phyloP scores from a whole-genome alignment of 2,888 invertebrate species.

The Autographa gamma region DNA sequence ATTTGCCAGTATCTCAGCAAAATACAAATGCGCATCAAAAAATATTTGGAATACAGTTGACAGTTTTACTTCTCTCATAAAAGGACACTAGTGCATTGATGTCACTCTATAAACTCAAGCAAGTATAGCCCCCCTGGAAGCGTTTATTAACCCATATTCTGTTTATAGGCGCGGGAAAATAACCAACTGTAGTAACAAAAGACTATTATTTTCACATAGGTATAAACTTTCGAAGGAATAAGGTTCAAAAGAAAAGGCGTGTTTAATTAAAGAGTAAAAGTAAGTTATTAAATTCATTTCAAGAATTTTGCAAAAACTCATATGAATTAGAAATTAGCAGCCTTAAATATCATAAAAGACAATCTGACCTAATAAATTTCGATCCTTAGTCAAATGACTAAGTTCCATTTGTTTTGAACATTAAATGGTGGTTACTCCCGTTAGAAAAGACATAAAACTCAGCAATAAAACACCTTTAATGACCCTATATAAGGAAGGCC shows the following conservation, averaged over 20 bases:
- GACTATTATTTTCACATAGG: not conserved
- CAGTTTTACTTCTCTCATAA: no score
- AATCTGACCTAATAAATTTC: not conserved
- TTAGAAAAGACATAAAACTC: slow-evolving; percentile 30
- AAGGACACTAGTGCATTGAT: no score
- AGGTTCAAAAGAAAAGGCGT: not conserved
- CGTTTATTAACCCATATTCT: slow-evolving; percentile 36
- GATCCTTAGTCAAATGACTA: not conserved
- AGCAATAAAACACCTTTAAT: slow-evolving; percentile 19
- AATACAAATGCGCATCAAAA: no score
- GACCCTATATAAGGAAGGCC: slow-evolving; percentile 6
- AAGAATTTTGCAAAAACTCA: not conserved
- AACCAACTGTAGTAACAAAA: not conserved
- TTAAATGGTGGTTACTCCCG: slow-evolving; percentile 20
- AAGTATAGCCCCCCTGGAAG: slow-evolving; percentile 15
- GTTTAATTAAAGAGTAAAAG: not conserved
- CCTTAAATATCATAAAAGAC: not conserved
- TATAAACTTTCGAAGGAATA: not conserved
- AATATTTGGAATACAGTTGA: no score
- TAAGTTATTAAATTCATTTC: not conserved
- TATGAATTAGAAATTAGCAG: no score
- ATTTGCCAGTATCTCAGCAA: no score
- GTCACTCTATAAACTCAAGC: not conserved
- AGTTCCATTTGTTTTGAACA: slow-evolving; percentile 8
- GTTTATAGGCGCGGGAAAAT: slow-evolving; percentile 16